Percentiles rank a stretch among this genome's conserved stretches.
These are phyloP conservation scores for Puntigrus tetrazona DNA, from an alignment of 2,113 vertebrate species.

Conservation along the genomic window DNA sequence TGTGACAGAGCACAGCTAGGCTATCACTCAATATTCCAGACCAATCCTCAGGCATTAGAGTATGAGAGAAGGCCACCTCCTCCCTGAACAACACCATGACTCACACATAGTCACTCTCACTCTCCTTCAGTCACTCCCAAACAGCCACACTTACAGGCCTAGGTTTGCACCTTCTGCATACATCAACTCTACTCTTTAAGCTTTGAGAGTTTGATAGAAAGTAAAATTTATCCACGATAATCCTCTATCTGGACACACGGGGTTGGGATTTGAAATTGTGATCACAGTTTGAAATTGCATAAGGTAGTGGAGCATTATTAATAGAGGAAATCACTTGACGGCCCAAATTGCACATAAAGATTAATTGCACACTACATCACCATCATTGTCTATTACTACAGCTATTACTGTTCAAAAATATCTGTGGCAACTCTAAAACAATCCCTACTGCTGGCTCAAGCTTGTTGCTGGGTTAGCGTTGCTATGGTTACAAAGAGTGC, in stretches of 20 bases:
- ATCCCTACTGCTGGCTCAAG: constrained; percentile 34
- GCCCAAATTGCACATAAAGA: neutral
- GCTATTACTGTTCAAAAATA: constrained; percentile 15
- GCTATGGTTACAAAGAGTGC: constrained; percentile 61
- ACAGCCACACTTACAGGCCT: neutral
- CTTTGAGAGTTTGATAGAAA: neutral
- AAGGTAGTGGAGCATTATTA: neutral
- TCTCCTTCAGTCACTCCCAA: neutral
- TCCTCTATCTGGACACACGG: neutral
- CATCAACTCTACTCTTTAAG: neutral
- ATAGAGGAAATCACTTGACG: neutral
- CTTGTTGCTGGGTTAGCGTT: constrained; percentile 57
- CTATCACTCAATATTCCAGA: constrained; percentile 12
- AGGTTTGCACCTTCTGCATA: neutral
- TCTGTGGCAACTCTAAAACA: constrained; percentile 29
- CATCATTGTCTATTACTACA: neutral
- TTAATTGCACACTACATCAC: neutral
- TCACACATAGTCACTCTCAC: constrained; percentile 25
- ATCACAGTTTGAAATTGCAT: neutral
- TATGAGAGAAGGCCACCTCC: constrained; percentile 22
- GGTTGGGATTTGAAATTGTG: neutral
- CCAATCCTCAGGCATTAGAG: neutral
- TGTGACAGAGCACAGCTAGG: neutral
- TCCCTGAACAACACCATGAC: constrained; percentile 25
- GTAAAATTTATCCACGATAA: neutral